Conservation (phyloP, 2,113 vertebrate genomes). For the Prolemur simus region DNA sequence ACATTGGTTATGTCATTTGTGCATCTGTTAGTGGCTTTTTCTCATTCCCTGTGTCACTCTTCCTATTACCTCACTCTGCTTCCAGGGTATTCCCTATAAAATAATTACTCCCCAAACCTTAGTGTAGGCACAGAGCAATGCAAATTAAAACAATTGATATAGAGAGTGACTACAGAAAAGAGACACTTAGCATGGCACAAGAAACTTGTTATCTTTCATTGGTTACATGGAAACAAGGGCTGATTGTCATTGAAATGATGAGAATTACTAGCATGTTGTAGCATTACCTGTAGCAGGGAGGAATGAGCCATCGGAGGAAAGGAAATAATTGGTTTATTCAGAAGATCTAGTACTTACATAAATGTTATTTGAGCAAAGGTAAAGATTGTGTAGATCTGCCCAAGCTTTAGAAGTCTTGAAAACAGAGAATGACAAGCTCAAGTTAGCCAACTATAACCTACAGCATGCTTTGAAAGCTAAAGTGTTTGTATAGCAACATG, state of each 20-base stretch:
- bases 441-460: neutral
- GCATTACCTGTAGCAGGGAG: neutral
- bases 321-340: neutral
- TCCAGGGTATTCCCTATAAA: neutral
- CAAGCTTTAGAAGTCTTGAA: neutral
- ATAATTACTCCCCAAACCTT: neutral
- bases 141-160: neutral
- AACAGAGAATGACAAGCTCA: neutral
- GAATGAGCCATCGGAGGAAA: neutral
- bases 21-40: neutral
- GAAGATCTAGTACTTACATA: neutral
- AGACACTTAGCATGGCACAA: neutral
- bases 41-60: neutral
- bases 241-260: neutral
- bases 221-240: neutral
- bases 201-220: neutral
- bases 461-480: neutral
- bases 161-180: neutral
- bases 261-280: neutral
- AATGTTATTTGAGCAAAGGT: neutral
- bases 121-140: neutral
- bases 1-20: neutral
- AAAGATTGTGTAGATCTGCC: neutral
- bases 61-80: neutral
- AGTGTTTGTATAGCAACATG: too few relatives aligned